Percentiles rank a stretch among this genome's conserved stretches.
Evolutionary conservation across 2,113 vertebrate genomes (phyloP).

Genomic region (Hemiscyllium ocellatum): DNA sequence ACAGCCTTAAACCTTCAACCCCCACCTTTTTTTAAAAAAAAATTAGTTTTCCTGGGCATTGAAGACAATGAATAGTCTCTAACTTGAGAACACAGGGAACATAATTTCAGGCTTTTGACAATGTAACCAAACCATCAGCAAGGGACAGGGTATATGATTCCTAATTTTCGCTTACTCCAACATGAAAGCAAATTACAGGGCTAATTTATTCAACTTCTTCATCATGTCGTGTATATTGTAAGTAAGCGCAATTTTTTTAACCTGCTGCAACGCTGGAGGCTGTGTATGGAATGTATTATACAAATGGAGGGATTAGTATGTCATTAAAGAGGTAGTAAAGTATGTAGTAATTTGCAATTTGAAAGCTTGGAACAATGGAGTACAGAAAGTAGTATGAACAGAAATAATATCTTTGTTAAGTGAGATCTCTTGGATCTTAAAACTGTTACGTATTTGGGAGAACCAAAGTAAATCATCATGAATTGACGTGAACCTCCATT

Average conservation of each 20-base stretch:
- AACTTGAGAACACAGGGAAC: neutral
- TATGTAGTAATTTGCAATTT: conserved; percentile 29
- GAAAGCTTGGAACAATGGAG: neutral
- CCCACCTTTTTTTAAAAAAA: neutral
- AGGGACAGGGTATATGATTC: neutral
- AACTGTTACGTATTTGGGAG: neutral
- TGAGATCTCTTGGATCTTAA: neutral
- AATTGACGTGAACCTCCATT: neutral
- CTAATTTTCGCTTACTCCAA: neutral
- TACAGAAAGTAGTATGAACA: neutral
- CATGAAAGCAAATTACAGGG: neutral
- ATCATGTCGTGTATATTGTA: neutral
- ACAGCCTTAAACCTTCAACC: neutral
- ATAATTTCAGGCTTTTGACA: neutral
- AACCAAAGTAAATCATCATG: neutral
- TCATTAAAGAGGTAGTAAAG: conserved; percentile 18
- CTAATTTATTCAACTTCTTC: neutral
- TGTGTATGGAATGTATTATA: conserved; percentile 27
- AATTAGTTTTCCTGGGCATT: neutral
- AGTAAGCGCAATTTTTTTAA: neutral
- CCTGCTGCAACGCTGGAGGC: neutral
- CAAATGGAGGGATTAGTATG: conserved; percentile 24
- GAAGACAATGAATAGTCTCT: neutral
- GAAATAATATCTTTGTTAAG: conserved; percentile 2
- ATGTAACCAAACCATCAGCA: neutral